Conservation (phyloP, 1,140 invertebrate genomes). For the Drosophila equinoxialis region DNA sequence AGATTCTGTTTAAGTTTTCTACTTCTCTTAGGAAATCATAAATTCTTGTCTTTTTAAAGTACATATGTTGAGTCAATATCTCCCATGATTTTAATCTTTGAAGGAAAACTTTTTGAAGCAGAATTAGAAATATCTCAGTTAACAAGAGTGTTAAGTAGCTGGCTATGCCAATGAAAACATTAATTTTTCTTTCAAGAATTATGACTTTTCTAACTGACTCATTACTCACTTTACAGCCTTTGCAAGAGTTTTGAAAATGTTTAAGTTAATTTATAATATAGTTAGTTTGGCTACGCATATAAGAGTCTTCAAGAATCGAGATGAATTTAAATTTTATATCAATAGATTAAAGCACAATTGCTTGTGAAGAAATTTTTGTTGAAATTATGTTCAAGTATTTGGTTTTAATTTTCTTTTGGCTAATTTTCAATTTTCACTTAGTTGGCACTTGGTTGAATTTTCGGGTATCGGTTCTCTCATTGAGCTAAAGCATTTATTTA, state of each 20-base stretch:
- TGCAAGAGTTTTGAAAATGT: neutral
- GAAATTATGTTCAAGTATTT: neutral
- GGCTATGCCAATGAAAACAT: too few relatives aligned
- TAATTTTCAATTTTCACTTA: slow-evolving; percentile 1
- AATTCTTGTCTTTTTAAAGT: too few relatives aligned
- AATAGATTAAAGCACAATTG: neutral
- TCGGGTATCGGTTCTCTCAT: neutral
- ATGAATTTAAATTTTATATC: neutral
- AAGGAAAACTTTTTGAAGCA: too few relatives aligned
- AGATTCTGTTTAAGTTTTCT: neutral
- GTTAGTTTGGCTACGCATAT: neutral
- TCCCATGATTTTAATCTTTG: too few relatives aligned
- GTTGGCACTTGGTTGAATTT: slow-evolving; percentile 11
- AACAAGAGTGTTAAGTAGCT: too few relatives aligned
- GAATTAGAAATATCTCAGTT: too few relatives aligned
- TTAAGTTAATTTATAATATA: neutral
- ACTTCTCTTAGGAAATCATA: too few relatives aligned
- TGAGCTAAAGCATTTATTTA: neutral
- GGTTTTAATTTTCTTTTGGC: neutral
- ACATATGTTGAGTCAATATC: too few relatives aligned
- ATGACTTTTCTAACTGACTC: neutral
- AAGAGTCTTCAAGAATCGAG: neutral
- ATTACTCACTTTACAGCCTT: neutral
- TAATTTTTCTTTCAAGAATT: too few relatives aligned
- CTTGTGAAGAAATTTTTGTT: neutral